Conservation (phyloP, 1,140 invertebrate genomes). For the Trachymyrmex septentrionalis region DNA sequence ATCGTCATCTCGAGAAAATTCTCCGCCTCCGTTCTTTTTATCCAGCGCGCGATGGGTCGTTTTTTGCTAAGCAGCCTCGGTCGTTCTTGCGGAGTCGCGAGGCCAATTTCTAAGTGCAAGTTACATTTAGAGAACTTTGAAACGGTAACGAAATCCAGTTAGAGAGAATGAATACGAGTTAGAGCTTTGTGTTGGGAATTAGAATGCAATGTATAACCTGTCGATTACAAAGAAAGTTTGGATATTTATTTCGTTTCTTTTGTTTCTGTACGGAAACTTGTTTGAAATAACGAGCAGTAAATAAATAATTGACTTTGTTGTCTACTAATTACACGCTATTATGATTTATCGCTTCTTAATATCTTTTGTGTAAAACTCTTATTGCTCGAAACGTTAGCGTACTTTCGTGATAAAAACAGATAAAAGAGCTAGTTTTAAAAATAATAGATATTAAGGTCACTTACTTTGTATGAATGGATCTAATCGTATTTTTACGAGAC, state of each 20-base stretch:
- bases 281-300: neutral
- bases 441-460: neutral
- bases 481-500: neutral
- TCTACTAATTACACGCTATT: neutral
- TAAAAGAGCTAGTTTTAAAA: neutral
- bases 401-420: neutral
- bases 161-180: neutral
- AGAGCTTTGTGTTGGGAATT: neutral
- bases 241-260: neutral
- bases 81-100: neutral
- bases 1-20: constrained; percentile 49
- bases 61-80: constrained; percentile 13
- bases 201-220: neutral
- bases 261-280: neutral
- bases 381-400: neutral
- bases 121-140: neutral
- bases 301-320: neutral
- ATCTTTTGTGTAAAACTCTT: constrained; percentile 19
- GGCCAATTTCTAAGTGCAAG: constrained; percentile 3
- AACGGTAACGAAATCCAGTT: neutral
- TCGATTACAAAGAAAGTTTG: neutral
- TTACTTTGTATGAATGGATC: neutral
- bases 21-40: constrained; percentile 27
- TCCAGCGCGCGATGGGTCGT: neutral
- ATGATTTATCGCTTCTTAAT: constrained; percentile 16